phyloP scores from a whole-genome alignment of 2,113 vertebrate species.

The Danio rerio region GRCz12tu NC_133182.1:12834001-12834500 shows the following conservation, averaged over 20 bases:
- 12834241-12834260: neutral
- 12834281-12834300: neutral
- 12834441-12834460: neutral
- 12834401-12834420: neutral
- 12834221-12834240: neutral
- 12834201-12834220: neutral
- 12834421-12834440: neutral
- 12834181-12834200: neutral
- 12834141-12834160: no score
- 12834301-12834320: neutral
- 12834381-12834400: conserved; percentile 17
- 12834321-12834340: neutral
- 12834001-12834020: no score
- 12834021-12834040: no score
- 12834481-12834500: no score
- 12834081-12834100: no score
- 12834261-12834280: neutral
- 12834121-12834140: no score
- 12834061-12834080: no score
- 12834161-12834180: neutral
- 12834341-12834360: neutral
- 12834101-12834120: no score
- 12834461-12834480: conserved; percentile 5
- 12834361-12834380: conserved; percentile 45
- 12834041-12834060: no score